Evolutionary conservation across 2,113 vertebrate genomes (phyloP).

Genomic region (Hypocryptadius cinnamomeus): DNA sequence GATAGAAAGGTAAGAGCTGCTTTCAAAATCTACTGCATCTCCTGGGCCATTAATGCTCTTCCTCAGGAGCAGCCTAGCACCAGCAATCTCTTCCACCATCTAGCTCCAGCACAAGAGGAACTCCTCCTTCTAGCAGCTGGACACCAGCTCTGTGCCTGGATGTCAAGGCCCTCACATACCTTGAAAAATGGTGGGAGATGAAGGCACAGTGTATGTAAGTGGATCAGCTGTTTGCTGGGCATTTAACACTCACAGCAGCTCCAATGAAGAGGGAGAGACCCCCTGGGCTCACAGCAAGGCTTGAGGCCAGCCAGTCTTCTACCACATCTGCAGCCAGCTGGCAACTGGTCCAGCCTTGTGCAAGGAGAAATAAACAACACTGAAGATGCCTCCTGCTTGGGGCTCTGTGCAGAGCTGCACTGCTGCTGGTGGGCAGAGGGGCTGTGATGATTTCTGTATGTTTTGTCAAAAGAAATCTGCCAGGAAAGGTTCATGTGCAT

Average conservation of each 20-base stretch:
- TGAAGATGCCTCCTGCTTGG: neutral
- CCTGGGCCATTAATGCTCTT: neutral
- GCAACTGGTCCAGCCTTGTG: neutral
- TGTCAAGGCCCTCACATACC: neutral
- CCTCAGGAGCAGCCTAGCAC: neutral
- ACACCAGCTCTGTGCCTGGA: neutral
- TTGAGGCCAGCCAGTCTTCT: neutral
- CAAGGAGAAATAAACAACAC: neutral
- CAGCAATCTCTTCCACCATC: accelerated
- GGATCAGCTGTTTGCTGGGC: neutral
- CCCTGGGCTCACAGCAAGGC: neutral
- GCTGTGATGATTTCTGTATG: neutral
- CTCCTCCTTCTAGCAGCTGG: neutral
- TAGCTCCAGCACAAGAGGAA: neutral
- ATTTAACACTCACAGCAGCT: neutral
- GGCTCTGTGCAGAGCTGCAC: neutral
- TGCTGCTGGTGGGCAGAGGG: neutral
- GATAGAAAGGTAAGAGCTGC: neutral
- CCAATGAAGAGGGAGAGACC: neutral
- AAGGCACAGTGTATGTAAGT: neutral
- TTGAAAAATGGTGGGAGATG: neutral
- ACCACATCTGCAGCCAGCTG: accelerated
- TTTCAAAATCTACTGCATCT: neutral
- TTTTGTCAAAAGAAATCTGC: neutral
- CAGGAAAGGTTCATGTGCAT: neutral